phyloP scores from a whole-genome alignment of 2,113 vertebrate species.

The Hydropotes inermis region DNA sequence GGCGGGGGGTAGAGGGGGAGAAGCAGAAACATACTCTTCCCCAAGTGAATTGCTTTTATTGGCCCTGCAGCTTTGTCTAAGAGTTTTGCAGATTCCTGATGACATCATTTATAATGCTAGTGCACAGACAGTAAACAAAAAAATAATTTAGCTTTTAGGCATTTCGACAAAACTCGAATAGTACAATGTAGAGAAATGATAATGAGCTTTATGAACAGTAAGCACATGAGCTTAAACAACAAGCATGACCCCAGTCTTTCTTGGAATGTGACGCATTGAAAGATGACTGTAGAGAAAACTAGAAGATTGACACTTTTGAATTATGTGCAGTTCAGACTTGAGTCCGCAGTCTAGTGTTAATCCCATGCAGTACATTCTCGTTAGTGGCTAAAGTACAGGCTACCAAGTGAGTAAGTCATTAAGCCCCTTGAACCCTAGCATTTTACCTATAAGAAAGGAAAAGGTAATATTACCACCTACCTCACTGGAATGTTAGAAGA shows the following conservation, averaged over 20 bases:
- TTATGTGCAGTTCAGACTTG: not conserved
- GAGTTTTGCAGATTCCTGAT: slow-evolving; percentile 51
- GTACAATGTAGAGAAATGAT: slow-evolving; percentile 55
- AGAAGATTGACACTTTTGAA: not conserved
- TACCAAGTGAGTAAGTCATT: not conserved
- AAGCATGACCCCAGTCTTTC: slow-evolving; percentile 2
- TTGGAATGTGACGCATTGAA: slow-evolving; percentile 9
- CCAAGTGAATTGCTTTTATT: slow-evolving; percentile 48
- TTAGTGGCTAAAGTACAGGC: not conserved
- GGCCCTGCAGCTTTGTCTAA: slow-evolving; percentile 58
- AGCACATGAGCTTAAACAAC: slow-evolving; percentile 24
- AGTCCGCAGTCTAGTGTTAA: not conserved
- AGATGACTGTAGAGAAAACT: not conserved
- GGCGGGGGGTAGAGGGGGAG: not conserved
- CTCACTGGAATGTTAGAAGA: slow-evolving; percentile 44
- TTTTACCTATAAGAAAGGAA: slow-evolving; percentile 12
- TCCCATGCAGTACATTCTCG: not conserved
- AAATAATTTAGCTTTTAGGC: slow-evolving; percentile 54
- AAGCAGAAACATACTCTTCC: slow-evolving; percentile 28
- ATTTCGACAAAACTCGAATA: slow-evolving; percentile 34
- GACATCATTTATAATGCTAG: slow-evolving; percentile 60
- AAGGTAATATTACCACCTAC: slow-evolving; percentile 28
- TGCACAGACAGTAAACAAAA: slow-evolving; percentile 67
- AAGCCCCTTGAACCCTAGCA: not conserved
- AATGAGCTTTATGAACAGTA: slow-evolving; percentile 44